Base-by-base conservation (phyloP, 2,113 vertebrate genomes). In the Pelobates fuscus region DNA sequence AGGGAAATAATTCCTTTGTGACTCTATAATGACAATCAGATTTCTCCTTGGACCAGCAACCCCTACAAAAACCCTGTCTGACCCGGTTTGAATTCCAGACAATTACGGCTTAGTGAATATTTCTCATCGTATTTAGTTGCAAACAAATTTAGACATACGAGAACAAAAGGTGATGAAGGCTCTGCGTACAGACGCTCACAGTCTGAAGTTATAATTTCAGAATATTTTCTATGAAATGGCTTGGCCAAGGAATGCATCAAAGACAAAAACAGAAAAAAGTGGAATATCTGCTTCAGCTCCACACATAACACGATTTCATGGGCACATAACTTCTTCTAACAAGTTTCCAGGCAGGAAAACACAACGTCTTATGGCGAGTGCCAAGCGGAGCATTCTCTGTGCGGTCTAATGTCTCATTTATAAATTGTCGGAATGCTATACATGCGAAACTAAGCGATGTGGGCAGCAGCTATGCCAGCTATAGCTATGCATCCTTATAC, bases 231-330 rank as follows among this genome's bases (percentile, higher is more conserved):
- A n/a, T 10, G 10, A 37, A 37, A 37, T 37, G 32, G 5, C 32
- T 37, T 5, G 32, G 32, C 32, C 32, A n/a, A n/a, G 15, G 15
- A 17, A 49, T 14, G 17, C 12, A 49, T 49, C 4, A 49, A 20
- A 3, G 30, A 65, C 23, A 24, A 43, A 65, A 65, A 23, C 37
- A 25, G 62, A 65, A 65, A 44, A 29, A 24, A 15, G 20, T 5
- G 25, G 8, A 25, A 49, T n/a, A 8, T 67, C 43, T 21, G 15
- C 18, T 66, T 49, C 30, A 67, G 4, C 43, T 46, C 46, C 64
- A 67, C 64, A 67, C 64, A 67, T 67, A 67, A 67, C 24, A 49
- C 11, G 25, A 67, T 67, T 27, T 49, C 64, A 67, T 67, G 64
- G 44, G 17, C 25, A 18, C 64, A 67, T 67, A 29, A 67, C 25